These are phyloP conservation scores for Sebastes hopkinsi DNA, from an alignment of 2,797 vertebrate genomes.

Conservation along the genomic window DNA sequence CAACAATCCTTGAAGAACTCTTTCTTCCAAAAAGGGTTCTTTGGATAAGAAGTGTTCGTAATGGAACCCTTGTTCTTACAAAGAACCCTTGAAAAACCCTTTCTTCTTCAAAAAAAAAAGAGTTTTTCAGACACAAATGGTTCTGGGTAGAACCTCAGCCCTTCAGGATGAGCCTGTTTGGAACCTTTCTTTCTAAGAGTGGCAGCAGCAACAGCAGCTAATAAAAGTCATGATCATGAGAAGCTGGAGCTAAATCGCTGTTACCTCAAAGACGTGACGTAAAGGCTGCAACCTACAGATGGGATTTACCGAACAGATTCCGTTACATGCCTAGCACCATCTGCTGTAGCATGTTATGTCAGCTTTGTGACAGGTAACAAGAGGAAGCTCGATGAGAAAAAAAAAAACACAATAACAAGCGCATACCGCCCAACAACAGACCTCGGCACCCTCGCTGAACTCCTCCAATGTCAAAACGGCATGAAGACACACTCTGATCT, in stretches of 20 bases:
- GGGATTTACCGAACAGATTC: slow-evolving; percentile 59
- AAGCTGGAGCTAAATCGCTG: slow-evolving; percentile 10
- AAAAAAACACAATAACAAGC: slow-evolving; percentile 65
- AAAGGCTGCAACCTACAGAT: slow-evolving; percentile 48
- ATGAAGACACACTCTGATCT: slow-evolving; percentile 66
- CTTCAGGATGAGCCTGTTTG: background rate
- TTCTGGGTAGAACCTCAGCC: background rate
- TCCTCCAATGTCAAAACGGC: slow-evolving; percentile 66
- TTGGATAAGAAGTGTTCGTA: background rate
- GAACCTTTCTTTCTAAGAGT: background rate
- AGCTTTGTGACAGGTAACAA: slow-evolving; percentile 73
- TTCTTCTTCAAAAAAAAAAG: background rate
- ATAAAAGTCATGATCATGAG: slow-evolving; percentile 32
- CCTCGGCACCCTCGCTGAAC: slow-evolving; percentile 48
- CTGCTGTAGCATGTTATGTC: slow-evolving; percentile 69
- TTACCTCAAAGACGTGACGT: background rate
- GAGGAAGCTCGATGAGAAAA: slow-evolving; percentile 48
- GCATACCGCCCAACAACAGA: slow-evolving; percentile 52
- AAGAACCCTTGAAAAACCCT: background rate
- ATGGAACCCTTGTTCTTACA: background rate
- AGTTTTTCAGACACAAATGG: background rate
- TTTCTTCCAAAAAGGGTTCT: background rate
- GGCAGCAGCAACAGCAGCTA: slow-evolving; percentile 3
- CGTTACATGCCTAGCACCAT: slow-evolving; percentile 57
- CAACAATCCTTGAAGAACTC: background rate